Percentiles rank a stretch among this genome's conserved stretches.
These are phyloP conservation scores for Eupsittula cactorum DNA, from an alignment of 2,113 vertebrate species.

Conservation along the genomic window DNA sequence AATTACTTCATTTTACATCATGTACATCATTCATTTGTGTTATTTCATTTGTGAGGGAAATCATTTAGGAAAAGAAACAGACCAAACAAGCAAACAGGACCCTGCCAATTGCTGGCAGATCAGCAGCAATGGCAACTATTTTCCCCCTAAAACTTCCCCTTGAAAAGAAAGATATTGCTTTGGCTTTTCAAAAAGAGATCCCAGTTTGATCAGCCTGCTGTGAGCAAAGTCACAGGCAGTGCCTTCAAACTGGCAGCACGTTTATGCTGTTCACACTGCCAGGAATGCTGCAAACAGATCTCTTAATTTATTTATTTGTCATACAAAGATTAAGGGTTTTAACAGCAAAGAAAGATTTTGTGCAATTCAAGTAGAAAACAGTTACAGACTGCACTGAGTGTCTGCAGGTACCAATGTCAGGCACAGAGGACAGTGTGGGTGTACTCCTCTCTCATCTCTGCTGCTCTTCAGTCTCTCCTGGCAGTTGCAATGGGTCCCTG, in stretches of 20 bases:
- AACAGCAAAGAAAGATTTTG: not conserved
- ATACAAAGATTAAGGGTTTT: not conserved
- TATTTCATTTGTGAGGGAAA: not conserved
- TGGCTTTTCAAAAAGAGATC: not conserved
- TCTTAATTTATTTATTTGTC: not conserved
- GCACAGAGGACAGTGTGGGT: not conserved
- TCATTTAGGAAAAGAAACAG: not conserved
- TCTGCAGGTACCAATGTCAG: not conserved
- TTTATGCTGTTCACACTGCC: not conserved
- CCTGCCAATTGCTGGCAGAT: not conserved
- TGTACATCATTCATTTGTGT: not conserved
- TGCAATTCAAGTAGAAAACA: not conserved
- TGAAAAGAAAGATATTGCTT: not conserved
- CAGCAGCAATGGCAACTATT: not conserved
- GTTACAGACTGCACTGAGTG: not conserved
- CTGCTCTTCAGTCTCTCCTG: not conserved
- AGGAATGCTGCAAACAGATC: not conserved
- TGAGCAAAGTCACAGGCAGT: not conserved
- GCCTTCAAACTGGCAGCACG: not conserved
- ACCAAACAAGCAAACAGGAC: not conserved
- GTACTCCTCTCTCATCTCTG: not conserved
- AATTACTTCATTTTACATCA: not conserved
- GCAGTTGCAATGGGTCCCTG: not conserved
- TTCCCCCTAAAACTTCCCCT: not conserved
- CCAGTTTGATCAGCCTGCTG: not conserved